phyloP scores from a whole-genome alignment of 1,140 invertebrate species.

The Delia radicum region DNA sequence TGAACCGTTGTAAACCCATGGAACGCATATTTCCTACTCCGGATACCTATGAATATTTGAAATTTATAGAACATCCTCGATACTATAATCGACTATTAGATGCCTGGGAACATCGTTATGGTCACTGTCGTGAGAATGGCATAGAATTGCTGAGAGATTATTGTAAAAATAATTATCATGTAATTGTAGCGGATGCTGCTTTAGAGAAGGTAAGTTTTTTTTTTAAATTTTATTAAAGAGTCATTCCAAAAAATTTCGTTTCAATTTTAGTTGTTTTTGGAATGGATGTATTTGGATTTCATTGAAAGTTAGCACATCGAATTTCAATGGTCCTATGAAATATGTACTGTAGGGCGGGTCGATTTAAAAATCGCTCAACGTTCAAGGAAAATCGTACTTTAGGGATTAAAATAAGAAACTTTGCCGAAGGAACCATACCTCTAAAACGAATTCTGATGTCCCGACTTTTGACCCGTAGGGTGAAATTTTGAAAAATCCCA shows the following conservation, averaged over 20 bases:
- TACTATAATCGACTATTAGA: slow-evolving; percentile 94
- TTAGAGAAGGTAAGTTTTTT: slow-evolving; percentile 44
- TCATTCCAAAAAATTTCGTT: not conserved
- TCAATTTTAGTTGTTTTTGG: no score
- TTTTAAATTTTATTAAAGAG: not conserved
- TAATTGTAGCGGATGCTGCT: slow-evolving; percentile 62
- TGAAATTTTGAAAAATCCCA: no score
- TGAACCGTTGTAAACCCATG: slow-evolving; percentile 69
- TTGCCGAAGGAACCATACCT: no score
- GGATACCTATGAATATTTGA: slow-evolving; percentile 74
- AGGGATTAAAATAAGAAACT: no score
- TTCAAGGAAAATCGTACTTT: no score
- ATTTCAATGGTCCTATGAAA: slow-evolving; percentile 77
- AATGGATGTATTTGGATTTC: no score
- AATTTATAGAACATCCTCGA: slow-evolving; percentile 78
- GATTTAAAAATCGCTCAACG: no score
- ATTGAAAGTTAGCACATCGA: no score
- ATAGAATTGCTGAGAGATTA: slow-evolving; percentile 68
- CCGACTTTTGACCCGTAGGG: no score
- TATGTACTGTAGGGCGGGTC: slow-evolving; percentile 67
- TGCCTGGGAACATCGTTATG: slow-evolving; percentile 84
- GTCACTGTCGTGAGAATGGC: slow-evolving; percentile 64
- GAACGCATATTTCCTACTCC: slow-evolving; percentile 85
- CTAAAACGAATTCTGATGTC: no score
- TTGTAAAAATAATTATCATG: slow-evolving; percentile 72